Base-by-base conservation (phyloP, 1,140 invertebrate species). In the Hyles euphorbiae region DNA sequence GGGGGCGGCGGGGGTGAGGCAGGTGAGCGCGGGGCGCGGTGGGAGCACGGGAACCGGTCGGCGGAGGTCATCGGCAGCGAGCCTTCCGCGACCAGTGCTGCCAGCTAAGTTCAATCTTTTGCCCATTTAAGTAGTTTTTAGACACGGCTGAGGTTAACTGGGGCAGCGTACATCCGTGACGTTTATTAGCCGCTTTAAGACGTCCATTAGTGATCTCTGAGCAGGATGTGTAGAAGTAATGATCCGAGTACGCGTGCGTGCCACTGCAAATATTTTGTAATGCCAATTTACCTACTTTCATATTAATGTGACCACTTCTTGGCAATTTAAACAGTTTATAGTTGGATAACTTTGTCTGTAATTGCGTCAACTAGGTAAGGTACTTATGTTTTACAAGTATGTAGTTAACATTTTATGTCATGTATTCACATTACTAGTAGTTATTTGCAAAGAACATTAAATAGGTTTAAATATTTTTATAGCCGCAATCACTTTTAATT, bases 1-100 rank as follows among this genome's bases (percentile, higher is more conserved):
- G 76, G 61, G 69, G 71, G 61, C 63, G 54, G 53, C 44, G 53
- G 63, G 63, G 61, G 53, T 36, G 61, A 44, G 55, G 65, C n/a
- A 45, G 46, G 12, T 47, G 45, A 53, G 61, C 56, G 63, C 36
- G 67, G 40, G 63, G 63, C 60, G 63, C 58, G 58, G 53, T 67
- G 67, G 56, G 62, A 66, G 60, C 67, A 64, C 69, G 67, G 68
- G 74, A 85, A 88, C 85, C 85, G 85, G 85, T 88, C 78, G 48
- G 61, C 71, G 73, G 85, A 85, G 85, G 85, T 88, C 83, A 88
- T 88, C 85, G 85, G 70, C 85, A 78, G 85, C 71, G 70, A 78
- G 79, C 85, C 82, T 88, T 86, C 83, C 81, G 78, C 81, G 74
- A 78, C 76, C 72, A 67, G 70, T 75, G 81, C 79, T 84, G 74